phyloP scores from a whole-genome alignment of 2,113 vertebrate genomes.

The Clarias magur region DNA sequence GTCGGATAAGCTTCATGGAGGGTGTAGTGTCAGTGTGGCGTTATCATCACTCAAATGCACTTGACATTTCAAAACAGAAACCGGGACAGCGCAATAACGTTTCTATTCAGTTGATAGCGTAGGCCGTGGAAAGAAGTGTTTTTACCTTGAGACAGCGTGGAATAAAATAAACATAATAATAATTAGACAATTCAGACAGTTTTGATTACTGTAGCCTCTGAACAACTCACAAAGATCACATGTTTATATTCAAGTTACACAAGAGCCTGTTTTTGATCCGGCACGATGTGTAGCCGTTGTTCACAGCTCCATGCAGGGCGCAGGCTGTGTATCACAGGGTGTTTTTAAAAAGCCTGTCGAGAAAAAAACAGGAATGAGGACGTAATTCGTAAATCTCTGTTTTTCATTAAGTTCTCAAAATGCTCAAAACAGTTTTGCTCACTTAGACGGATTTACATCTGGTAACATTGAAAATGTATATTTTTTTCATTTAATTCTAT shows the following conservation, averaged over 20 bases:
- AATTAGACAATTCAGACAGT: background rate
- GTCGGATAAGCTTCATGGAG: conserved; percentile 17
- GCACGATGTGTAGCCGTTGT: background rate
- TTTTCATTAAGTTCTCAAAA: too few species aligned
- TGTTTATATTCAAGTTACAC: conserved; percentile 19
- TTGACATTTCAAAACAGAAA: conserved; percentile 43
- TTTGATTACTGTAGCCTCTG: conserved; percentile 16
- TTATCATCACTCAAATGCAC: conserved; percentile 36
- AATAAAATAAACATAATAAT: background rate
- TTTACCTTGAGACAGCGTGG: conserved; percentile 41
- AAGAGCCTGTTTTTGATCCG: background rate
- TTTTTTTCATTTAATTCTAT: too few species aligned
- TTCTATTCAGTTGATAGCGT: background rate
- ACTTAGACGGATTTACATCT: too few species aligned
- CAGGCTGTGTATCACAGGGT: background rate
- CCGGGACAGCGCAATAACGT: conserved; percentile 26
- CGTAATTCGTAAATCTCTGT: background rate
- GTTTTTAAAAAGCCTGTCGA: background rate
- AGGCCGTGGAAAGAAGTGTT: conserved; percentile 23
- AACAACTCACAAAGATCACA: background rate
- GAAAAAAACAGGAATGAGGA: background rate
- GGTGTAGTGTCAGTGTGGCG: background rate
- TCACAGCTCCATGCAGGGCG: background rate
- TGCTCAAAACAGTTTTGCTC: too few species aligned
- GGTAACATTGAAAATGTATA: too few species aligned